Evolutionary conservation across 2,113 vertebrate species (phyloP), one percentile per base, ranked within the genome.

Genomic region (Thalassoma bifasciatum): DNA sequence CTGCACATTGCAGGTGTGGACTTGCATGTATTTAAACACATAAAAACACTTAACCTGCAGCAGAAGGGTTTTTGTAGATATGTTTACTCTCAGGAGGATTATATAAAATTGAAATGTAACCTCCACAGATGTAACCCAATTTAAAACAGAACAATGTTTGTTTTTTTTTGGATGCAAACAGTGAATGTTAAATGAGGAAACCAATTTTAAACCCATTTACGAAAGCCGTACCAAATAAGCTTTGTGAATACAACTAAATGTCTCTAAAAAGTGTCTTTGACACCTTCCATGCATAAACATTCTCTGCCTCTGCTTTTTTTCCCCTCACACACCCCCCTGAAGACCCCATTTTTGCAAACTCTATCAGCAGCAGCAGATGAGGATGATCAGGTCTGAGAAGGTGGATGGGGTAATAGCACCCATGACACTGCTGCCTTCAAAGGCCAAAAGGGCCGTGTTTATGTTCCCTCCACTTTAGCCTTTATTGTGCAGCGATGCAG

Each of bases 401-500:
- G 30, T 47, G 57, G 64, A 59, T 19, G 12, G 5, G 19, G 26
- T 82, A 77, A 75, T 75, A 65, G 77, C 49, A 57, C 53, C 34
- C 26, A 21, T 79, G 58, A 73, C 51, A 50, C 16, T 5, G 14
- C 63, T 54, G n/a, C 53, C 42, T 52, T 62, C 66, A 66, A 52
- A 54, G 56, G 34, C 54, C 58, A 54, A 65, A 34, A 46, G 37
- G 40, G 65, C 53, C 36, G 5, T 66, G 65, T 84, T 79, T 69
- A 69, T 79, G 84, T 79, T 75, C 64, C 64, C n/a, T 64, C 38
- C 77, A 46, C 80, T 66, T 51, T 49, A 79, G 37, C 69, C 78
- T 84, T 81, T 88, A 79, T 79, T 86, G 85, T 84, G 77, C 87
- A 83, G 74, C 47, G 42, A 75, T 70, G 83, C 64, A 17, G 46